Evolutionary conservation across 2,888 invertebrate genomes (phyloP), one percentile per base, ranked within the genome.

Genomic region (Marasmarcha lunaedactyla): DNA sequence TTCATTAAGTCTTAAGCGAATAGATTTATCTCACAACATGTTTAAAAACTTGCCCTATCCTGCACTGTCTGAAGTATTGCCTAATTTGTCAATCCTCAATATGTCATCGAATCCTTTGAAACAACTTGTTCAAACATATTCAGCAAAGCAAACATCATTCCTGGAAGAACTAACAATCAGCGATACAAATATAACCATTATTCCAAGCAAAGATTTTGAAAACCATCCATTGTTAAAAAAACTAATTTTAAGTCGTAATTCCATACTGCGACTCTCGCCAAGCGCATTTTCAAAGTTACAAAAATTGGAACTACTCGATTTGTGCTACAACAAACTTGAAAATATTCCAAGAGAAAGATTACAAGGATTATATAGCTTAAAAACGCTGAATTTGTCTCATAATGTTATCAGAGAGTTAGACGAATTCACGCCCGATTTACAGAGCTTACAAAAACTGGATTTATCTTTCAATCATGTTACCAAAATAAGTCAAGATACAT

Each of bases 161-260:
- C 78, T 94, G n/a, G 90, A 93, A 65, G 92, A 94, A 68, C 85
- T 94, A 40, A 89, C 93, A 61, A 89, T 93, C 49, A 89, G 89
- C 45, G 86, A 87, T 34, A 94, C 94, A 5, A 94, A 94, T 63
- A 81, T 94, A 38, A 91, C 89, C 13, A 90, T 94, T 47, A 87
- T 95, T 36, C 93, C 93, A 0, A 92, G 91, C 50, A 91, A 90
- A 60, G 94, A 94, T 59, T 94, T 95, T 56, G 92, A 93, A 57
- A 89, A 91, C 26, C 94, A 94, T 57, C 91, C 93, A 13, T 87
- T 90, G 0, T 73, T 94, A 26, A 87, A 92, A 58, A 91, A 90
- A 57, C 84, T 94, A 41, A 89, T 89, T 58, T 71, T 94, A 51
- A 86, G 88, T 30, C 87, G 86, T 51, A 94, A 94, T 69, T 84